A percentile compares a stretch with the other conserved stretches of the same genome.
Conservation (phyloP, 2,797 vertebrate species). For the Argentina silus region DNA sequence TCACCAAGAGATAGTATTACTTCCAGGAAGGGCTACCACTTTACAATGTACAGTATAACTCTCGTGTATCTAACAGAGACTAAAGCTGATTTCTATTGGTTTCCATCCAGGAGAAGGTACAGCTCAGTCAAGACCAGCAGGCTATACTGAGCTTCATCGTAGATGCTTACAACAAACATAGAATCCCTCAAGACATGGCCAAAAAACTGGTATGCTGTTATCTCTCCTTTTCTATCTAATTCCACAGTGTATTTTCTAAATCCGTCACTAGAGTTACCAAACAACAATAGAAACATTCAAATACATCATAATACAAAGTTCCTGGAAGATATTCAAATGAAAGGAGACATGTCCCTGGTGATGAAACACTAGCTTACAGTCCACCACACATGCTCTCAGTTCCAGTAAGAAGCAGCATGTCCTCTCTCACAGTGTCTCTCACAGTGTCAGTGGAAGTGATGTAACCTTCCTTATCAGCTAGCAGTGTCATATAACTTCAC, state of each 20-base stretch:
- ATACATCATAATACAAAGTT: background rate
- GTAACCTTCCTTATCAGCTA: constrained; percentile 13
- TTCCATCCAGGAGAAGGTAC: constrained; percentile 87
- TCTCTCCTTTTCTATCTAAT: too few species aligned
- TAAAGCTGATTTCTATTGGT: constrained; percentile 30
- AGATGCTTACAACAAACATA: constrained; percentile 91
- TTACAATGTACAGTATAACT: background rate
- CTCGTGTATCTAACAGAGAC: background rate
- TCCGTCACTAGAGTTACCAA: background rate
- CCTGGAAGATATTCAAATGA: background rate
- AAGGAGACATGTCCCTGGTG: background rate
- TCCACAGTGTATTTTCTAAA: background rate
- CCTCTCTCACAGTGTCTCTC: constrained; percentile 6
- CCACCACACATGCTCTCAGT: background rate
- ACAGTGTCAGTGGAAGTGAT: constrained; percentile 18
- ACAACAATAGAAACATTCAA: background rate
- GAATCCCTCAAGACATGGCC: constrained; percentile 92
- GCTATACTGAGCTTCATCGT: constrained; percentile 85
- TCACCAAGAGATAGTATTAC: constrained; percentile 3
- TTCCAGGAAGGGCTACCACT: background rate
- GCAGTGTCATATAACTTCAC: constrained; percentile 23
- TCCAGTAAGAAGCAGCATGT: constrained; percentile 3
- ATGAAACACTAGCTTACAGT: background rate
- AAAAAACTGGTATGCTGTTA: constrained; percentile 88
- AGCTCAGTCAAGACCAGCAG: constrained; percentile 88